Percentiles rank a stretch among this genome's conserved stretches.
phyloP scores from a whole-genome alignment of 2,113 vertebrate species.

The Mustelus asterias region DNA sequence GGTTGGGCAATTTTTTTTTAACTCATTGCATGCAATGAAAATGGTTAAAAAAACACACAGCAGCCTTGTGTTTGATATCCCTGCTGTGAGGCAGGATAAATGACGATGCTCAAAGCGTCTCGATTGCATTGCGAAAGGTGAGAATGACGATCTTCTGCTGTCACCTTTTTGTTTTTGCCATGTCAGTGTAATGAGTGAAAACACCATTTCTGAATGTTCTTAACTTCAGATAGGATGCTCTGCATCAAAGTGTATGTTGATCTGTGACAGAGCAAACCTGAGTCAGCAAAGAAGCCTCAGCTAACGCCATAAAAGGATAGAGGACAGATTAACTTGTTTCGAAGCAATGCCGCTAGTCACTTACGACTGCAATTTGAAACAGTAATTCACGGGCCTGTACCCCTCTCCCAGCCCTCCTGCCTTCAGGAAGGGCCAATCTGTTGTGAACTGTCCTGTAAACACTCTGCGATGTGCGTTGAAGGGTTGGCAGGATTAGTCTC shows the following conservation, averaged over 20 bases:
- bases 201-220: background rate
- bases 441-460: background rate
- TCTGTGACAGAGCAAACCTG: background rate
- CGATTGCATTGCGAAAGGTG: background rate
- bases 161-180: background rate
- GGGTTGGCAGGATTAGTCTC: no score
- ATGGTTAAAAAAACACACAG: background rate
- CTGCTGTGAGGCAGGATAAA: background rate
- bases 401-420: background rate
- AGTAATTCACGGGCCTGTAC: background rate
- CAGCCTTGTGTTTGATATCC: background rate
- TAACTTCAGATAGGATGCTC: background rate
- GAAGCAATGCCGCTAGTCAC: background rate
- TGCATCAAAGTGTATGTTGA: background rate
- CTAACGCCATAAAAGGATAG: background rate
- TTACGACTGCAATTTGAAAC: background rate
- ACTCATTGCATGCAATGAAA: background rate
- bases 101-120: background rate
- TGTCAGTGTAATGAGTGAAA: background rate
- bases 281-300: background rate
- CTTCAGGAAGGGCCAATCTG: no score
- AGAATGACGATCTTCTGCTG: no score
- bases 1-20: background rate
- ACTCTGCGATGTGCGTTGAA: no score
- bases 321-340: background rate